These are phyloP conservation scores for Myodes glareolus DNA, from an alignment of 2,113 vertebrate species.

Conservation along the genomic window DNA sequence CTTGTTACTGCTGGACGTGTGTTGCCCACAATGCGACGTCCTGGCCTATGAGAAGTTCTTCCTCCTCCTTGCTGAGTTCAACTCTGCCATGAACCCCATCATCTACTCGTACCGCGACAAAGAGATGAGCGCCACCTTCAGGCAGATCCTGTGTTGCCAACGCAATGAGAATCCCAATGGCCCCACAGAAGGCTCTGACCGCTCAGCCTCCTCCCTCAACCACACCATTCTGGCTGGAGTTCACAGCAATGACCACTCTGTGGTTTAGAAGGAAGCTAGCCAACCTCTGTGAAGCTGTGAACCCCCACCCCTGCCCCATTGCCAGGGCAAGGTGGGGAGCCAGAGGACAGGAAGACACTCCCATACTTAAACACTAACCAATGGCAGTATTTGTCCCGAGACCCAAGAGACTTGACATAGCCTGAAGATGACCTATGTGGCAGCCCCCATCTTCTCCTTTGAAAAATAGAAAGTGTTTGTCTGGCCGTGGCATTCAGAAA, in stretches of 20 bases:
- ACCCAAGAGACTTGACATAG: background rate
- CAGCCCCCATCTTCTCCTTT: conserved; percentile 66
- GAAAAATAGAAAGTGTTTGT: conserved; percentile 63
- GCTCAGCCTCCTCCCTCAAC: conserved; percentile 96
- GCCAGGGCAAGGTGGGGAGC: background rate
- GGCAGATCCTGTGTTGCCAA: conserved; percentile 98
- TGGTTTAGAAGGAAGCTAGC: conserved; percentile 88
- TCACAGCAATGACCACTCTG: conserved; percentile 96
- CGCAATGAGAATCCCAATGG: conserved; percentile 92
- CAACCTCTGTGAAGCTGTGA: fast-evolving
- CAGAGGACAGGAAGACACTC: background rate
- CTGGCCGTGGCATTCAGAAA: conserved; percentile 7
- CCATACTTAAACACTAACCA: conserved; percentile 87
- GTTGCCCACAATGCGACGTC: conserved; percentile 93
- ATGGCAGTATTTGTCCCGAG: conserved; percentile 80
- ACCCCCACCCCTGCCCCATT: background rate
- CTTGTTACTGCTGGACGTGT: conserved; percentile 96
- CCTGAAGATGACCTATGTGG: conserved; percentile 34
- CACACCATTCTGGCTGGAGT: conserved; percentile 94
- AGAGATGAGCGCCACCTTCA: conserved; percentile 98
- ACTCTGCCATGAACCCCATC: conserved; percentile 99
- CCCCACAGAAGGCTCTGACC: conserved; percentile 94
- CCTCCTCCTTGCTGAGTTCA: conserved; percentile 97
- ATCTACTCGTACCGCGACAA: conserved; percentile 99
- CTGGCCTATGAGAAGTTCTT: conserved; percentile 98